Conservation (phyloP, 2,888 invertebrate species). For the Cerceris rybyensis region DNA sequence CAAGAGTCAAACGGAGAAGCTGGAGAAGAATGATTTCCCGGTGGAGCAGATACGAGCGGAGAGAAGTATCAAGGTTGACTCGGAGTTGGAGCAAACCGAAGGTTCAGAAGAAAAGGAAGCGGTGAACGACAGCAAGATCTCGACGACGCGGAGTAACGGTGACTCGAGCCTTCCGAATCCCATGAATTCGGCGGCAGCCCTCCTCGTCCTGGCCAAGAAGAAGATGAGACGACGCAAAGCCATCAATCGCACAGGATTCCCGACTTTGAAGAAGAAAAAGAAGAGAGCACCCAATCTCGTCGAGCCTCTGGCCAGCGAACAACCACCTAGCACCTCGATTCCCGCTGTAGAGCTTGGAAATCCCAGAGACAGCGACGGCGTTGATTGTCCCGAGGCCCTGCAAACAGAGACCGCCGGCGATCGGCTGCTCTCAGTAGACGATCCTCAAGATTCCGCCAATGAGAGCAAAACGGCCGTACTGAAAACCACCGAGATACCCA, state of each 20-base stretch:
- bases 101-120: slow-evolving; percentile 32
- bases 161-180: slow-evolving; percentile 57
- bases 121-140: slow-evolving; percentile 27
- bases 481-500: slow-evolving; percentile 9
- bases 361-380: no score
- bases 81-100: slow-evolving; percentile 46
- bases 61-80: slow-evolving; percentile 59
- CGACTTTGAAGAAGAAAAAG: slow-evolving; percentile 91
- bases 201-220: slow-evolving; percentile 80
- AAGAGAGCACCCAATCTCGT: slow-evolving; percentile 83
- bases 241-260: slow-evolving; percentile 94
- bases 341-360: no score
- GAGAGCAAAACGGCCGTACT: slow-evolving; percentile 51
- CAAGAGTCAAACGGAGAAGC: slow-evolving; percentile 74
- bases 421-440: slow-evolving; percentile 21
- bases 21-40: slow-evolving; percentile 74
- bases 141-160: slow-evolving; percentile 42
- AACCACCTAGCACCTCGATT: no score
- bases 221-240: slow-evolving; percentile 87
- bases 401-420: not conserved
- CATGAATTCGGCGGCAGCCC: slow-evolving; percentile 54
- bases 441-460: slow-evolving; percentile 23
- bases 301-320: slow-evolving; percentile 33
- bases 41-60: slow-evolving; percentile 45
- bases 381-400: no score